Conservation (phyloP, 2,888 invertebrate genomes). For the Stenoptilia bipunctidactyla region DNA sequence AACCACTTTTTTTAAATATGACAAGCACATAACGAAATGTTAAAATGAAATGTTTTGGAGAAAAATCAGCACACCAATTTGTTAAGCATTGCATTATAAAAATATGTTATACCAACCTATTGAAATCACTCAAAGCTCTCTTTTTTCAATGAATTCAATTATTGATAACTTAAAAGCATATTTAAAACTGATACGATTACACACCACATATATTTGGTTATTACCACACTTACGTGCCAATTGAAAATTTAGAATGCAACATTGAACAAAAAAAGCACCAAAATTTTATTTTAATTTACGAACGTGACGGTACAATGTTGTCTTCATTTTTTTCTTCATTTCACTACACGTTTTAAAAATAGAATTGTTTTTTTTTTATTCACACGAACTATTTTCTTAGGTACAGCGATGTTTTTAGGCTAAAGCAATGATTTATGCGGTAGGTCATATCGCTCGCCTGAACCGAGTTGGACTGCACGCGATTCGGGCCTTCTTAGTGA, state of each 20-base stretch:
- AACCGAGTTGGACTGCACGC: slow-evolving; percentile 45
- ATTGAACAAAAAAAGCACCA: neutral
- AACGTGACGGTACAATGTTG: slow-evolving; percentile 45
- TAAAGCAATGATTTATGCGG: slow-evolving; percentile 28
- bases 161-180: too few species aligned
- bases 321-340: slow-evolving; percentile 27
- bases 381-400: too few species aligned
- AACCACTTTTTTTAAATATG: too few species aligned
- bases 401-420: slow-evolving; percentile 22
- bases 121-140: too few species aligned
- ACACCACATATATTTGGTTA: slow-evolving; percentile 17
- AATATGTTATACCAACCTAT: too few species aligned
- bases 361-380: slow-evolving; percentile 15
- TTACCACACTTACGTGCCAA: slow-evolving; percentile 1
- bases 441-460: slow-evolving; percentile 48
- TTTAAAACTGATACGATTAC: neutral
- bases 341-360: slow-evolving; percentile 20
- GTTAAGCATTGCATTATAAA: too few species aligned
- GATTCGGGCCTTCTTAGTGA: slow-evolving; percentile 5
- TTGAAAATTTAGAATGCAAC: neutral
- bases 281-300: slow-evolving; percentile 30
- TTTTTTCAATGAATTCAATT: too few species aligned
- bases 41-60: too few species aligned
- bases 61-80: too few species aligned
- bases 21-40: too few species aligned